A percentile compares a stretch with the other conserved stretches of the same genome.
Evolutionary conservation across 2,113 vertebrate genomes (phyloP).

Genomic region (Austrofundulus limnaeus): DNA sequence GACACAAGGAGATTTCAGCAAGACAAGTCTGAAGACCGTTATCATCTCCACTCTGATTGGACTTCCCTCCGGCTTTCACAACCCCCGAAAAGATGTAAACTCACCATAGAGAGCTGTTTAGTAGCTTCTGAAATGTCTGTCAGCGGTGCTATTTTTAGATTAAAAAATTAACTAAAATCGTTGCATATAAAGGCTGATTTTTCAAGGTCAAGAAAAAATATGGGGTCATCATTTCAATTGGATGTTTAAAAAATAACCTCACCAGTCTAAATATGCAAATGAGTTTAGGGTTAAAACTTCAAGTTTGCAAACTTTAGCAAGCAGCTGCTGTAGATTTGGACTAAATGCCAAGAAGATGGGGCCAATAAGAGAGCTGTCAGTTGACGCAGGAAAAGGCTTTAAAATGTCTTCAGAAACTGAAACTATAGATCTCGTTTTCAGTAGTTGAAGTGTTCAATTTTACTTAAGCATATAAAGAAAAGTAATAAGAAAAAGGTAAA

Average conservation of each 20-base stretch:
- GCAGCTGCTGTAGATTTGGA: not conserved
- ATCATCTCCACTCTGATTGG: not conserved
- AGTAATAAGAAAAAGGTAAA: not conserved
- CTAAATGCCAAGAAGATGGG: too few species aligned
- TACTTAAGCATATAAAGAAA: not conserved
- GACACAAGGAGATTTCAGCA: slow-evolving; percentile 24
- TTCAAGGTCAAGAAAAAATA: not conserved
- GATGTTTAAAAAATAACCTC: not conserved
- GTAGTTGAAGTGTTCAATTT: too few species aligned
- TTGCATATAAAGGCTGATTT: not conserved
- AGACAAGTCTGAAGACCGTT: slow-evolving; percentile 18
- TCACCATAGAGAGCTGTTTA: too few species aligned
- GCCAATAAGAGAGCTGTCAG: not conserved
- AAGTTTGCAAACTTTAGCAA: not conserved
- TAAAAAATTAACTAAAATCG: too few species aligned
- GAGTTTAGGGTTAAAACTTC: not conserved
- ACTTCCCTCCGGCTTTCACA: not conserved
- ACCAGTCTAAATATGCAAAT: not conserved
- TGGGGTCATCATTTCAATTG: not conserved
- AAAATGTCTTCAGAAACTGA: too few species aligned
- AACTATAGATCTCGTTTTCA: too few species aligned
- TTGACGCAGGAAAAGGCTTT: too few species aligned
- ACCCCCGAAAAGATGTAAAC: not conserved
- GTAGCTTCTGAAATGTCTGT: too few species aligned
- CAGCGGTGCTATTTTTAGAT: too few species aligned